Evolutionary conservation across 2,888 invertebrate genomes (phyloP).

Genomic region (Petrolisthes manimaculis): DNA sequence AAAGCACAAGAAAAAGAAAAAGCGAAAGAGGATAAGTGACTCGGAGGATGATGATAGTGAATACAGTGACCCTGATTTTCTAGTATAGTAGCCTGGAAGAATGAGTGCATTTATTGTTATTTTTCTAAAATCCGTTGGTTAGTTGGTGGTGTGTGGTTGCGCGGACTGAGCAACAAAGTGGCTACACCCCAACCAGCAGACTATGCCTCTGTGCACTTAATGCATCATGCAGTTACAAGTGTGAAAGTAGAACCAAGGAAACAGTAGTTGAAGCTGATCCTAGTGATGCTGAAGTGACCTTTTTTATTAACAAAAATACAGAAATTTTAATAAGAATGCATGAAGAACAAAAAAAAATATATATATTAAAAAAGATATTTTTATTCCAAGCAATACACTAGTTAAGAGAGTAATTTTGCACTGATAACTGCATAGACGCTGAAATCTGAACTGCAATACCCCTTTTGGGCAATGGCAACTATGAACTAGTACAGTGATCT

Average conservation of each 20-base stretch:
- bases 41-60: slow-evolving; percentile 63
- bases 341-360: slow-evolving; percentile 30
- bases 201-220: slow-evolving; percentile 29
- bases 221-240: slow-evolving; percentile 4
- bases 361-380: slow-evolving; percentile 49
- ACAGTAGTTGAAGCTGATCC: slow-evolving; percentile 35
- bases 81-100: slow-evolving; percentile 42
- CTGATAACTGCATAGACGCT: slow-evolving; percentile 27
- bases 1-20: slow-evolving; percentile 65
- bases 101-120: slow-evolving; percentile 3
- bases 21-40: slow-evolving; percentile 54
- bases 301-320: slow-evolving; percentile 42
- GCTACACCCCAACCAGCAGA: background rate
- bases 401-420: slow-evolving; percentile 52
- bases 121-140: slow-evolving; percentile 1
- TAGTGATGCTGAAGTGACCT: slow-evolving; percentile 63
- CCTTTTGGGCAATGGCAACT: slow-evolving; percentile 24
- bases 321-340: slow-evolving; percentile 46
- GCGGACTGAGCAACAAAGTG: background rate
- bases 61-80: slow-evolving; percentile 60
- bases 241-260: slow-evolving; percentile 22
- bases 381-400: slow-evolving; percentile 61
- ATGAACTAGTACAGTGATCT: slow-evolving; percentile 19
- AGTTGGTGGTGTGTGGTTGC: background rate
- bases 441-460: slow-evolving; percentile 41